These are phyloP conservation scores for Phoenicopterus ruber DNA, from an alignment of 2,113 vertebrate species.

Conservation along the genomic window DNA sequence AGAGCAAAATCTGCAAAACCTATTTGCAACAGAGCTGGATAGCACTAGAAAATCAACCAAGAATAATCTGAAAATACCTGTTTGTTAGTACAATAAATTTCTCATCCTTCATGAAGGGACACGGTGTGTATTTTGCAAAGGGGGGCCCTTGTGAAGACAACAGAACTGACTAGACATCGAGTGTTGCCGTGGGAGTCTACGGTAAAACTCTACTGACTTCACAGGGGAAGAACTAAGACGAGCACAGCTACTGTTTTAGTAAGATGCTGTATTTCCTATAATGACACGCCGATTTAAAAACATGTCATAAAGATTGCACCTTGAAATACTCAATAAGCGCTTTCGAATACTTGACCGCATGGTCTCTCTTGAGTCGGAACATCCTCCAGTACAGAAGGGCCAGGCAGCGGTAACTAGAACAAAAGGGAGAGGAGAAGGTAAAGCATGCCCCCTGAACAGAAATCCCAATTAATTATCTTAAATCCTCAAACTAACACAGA, in stretches of 20 bases:
- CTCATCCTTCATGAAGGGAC: background rate
- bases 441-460: background rate
- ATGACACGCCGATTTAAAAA: background rate
- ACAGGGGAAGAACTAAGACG: background rate
- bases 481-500: background rate
- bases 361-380: constrained; percentile 96
- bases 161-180: background rate
- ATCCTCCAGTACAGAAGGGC: constrained; percentile 98
- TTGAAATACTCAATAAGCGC: constrained; percentile 96
- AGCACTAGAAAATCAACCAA: background rate
- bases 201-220: background rate
- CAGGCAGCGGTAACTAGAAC: constrained; percentile 89
- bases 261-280: background rate
- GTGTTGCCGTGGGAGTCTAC: background rate
- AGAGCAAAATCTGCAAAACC: background rate
- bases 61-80: background rate
- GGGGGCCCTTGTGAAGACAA: background rate
- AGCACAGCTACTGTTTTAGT: background rate
- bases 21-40: background rate
- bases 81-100: background rate
- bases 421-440: constrained; percentile 2
- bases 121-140: background rate
- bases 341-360: constrained; percentile 96
- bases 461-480: background rate
- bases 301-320: constrained; percentile 69